Evolutionary conservation across 2,888 invertebrate species (phyloP).

Genomic region (Marasmarcha lunaedactyla): DNA sequence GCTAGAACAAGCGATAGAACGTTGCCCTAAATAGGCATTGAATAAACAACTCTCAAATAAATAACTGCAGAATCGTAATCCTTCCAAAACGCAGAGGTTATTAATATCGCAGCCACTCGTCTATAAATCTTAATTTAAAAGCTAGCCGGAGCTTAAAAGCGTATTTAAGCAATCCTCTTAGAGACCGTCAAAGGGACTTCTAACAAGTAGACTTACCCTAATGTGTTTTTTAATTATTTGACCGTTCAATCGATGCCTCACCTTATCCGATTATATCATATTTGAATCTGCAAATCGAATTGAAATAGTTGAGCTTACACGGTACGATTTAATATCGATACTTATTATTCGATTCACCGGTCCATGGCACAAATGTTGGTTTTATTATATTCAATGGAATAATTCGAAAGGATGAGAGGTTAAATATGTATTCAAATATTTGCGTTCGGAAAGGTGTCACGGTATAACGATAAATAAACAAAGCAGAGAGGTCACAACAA

Average conservation of each 20-base stretch:
- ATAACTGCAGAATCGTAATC: constrained; percentile 24
- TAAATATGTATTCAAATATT: background rate
- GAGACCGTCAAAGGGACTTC: constrained; percentile 7
- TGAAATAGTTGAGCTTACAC: constrained; percentile 2
- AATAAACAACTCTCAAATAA: too few relatives aligned
- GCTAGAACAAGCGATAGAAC: too few relatives aligned
- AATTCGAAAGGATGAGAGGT: background rate
- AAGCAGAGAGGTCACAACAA: constrained; percentile 19
- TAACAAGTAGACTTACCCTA: constrained; percentile 23
- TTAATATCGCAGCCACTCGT: constrained; percentile 16
- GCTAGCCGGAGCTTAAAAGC: constrained; percentile 25
- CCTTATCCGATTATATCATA: constrained; percentile 6
- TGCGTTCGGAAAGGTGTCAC: constrained; percentile 10
- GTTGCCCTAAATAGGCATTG: too few relatives aligned
- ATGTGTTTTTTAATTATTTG: constrained; percentile 56
- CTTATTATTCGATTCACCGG: background rate
- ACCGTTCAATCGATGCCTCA: constrained; percentile 6
- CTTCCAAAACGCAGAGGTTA: constrained; percentile 1
- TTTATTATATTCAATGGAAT: background rate
- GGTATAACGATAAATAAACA: constrained; percentile 40
- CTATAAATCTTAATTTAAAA: constrained; percentile 33
- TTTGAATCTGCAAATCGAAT: background rate
- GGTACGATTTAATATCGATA: constrained; percentile 3
- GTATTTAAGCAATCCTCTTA: constrained; percentile 16
- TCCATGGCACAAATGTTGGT: too few relatives aligned